Conservation (phyloP, 2,888 invertebrate genomes). For the Nomada lathburiana region DNA sequence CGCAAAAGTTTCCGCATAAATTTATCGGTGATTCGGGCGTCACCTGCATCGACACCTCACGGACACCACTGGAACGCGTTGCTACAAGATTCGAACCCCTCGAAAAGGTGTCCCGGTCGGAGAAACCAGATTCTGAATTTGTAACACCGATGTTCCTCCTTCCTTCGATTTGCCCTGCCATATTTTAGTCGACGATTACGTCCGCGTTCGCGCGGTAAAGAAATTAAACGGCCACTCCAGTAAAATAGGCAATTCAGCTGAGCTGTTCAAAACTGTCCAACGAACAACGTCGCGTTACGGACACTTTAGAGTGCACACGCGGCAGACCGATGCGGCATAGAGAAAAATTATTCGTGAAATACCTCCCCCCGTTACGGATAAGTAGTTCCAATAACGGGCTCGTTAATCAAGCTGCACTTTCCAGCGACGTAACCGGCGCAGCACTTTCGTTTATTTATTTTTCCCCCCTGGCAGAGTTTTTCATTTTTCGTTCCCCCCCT, state of each 20-base stretch:
- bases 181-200: neutral
- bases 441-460: constrained; percentile 62
- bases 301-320: too few relatives aligned
- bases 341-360: constrained; percentile 41
- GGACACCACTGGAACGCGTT: constrained; percentile 5
- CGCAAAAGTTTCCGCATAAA: constrained; percentile 76
- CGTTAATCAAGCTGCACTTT: constrained; percentile 78
- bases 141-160: neutral
- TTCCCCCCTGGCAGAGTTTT: constrained; percentile 7
- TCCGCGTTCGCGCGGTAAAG: neutral
- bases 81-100: constrained; percentile 21
- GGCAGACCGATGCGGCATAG: neutral
- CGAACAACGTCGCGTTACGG: too few relatives aligned
- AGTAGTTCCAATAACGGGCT: constrained; percentile 78
- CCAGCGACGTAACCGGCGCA: constrained; percentile 59
- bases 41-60: constrained; percentile 40
- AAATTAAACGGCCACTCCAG: too few relatives aligned
- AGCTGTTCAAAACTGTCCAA: too few relatives aligned
- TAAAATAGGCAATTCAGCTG: too few relatives aligned
- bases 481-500: neutral
- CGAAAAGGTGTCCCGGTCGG: neutral
- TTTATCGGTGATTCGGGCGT: constrained; percentile 71
- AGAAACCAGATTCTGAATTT: neutral
- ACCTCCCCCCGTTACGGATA: constrained; percentile 70
- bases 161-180: neutral